Conservation (phyloP, 2,797 vertebrate species). For the Urocyon cinereoargenteus region DNA sequence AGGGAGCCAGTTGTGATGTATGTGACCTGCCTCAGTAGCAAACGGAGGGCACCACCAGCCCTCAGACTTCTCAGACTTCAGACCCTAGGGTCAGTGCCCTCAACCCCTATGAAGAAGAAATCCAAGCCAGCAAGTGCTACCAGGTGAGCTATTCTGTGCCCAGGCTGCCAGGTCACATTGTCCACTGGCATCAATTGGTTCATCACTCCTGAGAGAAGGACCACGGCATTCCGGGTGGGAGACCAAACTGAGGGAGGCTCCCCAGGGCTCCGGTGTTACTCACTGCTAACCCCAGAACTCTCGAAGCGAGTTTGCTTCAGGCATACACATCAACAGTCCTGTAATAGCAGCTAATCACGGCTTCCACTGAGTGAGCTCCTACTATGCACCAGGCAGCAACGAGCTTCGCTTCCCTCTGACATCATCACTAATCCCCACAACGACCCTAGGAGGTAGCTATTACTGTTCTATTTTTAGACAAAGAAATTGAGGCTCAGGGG, state of each 20-base stretch:
- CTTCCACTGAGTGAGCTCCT: constrained; percentile 37
- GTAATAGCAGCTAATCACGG: neutral
- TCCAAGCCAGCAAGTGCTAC: neutral
- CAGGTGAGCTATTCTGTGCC: neutral
- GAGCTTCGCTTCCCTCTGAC: constrained; percentile 46
- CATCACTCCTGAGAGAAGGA: neutral
- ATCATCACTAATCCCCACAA: constrained; percentile 37
- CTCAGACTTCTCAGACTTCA: neutral
- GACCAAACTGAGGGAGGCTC: neutral
- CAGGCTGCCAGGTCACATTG: neutral
- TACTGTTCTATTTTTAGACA: constrained; percentile 72
- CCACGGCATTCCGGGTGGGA: neutral
- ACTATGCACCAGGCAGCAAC: neutral
- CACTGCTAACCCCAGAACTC: neutral
- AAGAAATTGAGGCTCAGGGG: constrained; percentile 46
- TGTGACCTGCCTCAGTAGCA: neutral
- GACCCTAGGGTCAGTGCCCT: neutral
- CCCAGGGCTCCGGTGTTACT: accelerated
- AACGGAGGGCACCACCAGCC: accelerated
- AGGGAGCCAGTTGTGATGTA: neutral
- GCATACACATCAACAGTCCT: neutral
- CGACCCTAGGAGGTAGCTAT: constrained; percentile 61
- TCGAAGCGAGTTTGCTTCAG: neutral
- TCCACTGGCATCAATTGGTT: neutral
- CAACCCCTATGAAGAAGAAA: neutral